Evolutionary conservation across 2,797 vertebrate genomes (phyloP).

Genomic region (Gobionotothen gibberifrons): DNA sequence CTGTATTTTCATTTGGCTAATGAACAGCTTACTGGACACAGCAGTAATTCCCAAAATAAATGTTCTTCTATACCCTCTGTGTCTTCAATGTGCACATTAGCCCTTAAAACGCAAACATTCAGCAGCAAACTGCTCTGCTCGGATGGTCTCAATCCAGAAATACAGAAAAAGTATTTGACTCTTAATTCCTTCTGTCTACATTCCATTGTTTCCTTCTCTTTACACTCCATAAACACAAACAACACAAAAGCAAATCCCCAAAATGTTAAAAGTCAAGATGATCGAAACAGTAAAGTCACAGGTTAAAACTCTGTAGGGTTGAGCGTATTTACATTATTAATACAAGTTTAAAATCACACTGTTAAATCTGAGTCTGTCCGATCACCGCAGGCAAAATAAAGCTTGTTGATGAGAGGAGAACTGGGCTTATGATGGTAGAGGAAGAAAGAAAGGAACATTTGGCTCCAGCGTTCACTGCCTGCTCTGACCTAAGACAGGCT

Average conservation of each 20-base stretch:
- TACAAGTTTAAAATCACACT: conserved; percentile 70
- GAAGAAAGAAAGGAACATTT: conserved; percentile 18
- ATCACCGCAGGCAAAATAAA: conserved; percentile 46
- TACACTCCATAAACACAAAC: conserved; percentile 58
- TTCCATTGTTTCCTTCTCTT: conserved; percentile 28
- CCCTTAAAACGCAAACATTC: conserved; percentile 71
- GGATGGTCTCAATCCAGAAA: conserved; percentile 35
- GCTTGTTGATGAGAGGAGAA: conserved; percentile 27
- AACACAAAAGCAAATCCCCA: conserved; percentile 37
- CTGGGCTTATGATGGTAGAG: conserved; percentile 11
- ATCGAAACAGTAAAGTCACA: conserved; percentile 57
- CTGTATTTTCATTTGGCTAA: conserved; percentile 28
- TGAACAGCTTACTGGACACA: conserved; percentile 30
- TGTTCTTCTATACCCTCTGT: conserved; percentile 23
- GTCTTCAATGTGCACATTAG: conserved; percentile 60
- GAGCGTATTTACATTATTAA: conserved; percentile 75
- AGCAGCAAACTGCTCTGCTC: conserved; percentile 38
- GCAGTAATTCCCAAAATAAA: conserved; percentile 18
- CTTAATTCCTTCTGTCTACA: conserved; percentile 33
- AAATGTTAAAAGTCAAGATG: conserved; percentile 51
- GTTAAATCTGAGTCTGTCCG: conserved; percentile 43
- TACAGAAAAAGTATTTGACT: conserved; percentile 48
- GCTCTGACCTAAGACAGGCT: conserved; percentile 74
- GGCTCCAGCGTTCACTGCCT: conserved; percentile 60
- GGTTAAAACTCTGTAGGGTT: conserved; percentile 12